phyloP scores from a whole-genome alignment of 2,888 invertebrate species.

The Ptychoptera albimana region DNA sequence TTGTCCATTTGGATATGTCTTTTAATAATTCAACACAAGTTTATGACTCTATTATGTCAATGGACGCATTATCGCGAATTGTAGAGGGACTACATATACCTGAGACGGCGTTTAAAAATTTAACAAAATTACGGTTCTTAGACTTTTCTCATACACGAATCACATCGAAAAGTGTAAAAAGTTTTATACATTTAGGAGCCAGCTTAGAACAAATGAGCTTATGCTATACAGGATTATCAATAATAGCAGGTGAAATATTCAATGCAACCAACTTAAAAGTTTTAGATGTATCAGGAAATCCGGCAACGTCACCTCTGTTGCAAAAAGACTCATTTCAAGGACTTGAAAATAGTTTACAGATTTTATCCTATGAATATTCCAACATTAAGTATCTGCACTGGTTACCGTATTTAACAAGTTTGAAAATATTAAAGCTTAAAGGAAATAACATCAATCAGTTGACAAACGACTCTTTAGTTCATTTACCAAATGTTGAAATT shows the following conservation, averaged over 20 bases:
- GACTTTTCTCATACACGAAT: constrained; percentile 30
- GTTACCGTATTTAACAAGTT: constrained; percentile 25
- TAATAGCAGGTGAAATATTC: constrained; percentile 28
- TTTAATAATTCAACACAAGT: constrained; percentile 24
- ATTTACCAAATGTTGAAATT: constrained; percentile 29
- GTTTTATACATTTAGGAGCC: constrained; percentile 21
- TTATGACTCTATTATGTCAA: constrained; percentile 13
- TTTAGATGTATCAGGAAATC: constrained; percentile 41
- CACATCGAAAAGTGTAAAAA: constrained; percentile 19
- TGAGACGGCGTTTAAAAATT: constrained; percentile 19
- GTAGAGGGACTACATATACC: constrained; percentile 22
- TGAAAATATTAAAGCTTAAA: constrained; percentile 33
- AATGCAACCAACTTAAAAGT: constrained; percentile 29
- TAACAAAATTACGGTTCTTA: constrained; percentile 25
- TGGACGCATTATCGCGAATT: constrained; percentile 16
- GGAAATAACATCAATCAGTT: constrained; percentile 35
- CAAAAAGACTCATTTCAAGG: constrained; percentile 26
- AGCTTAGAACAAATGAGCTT: constrained; percentile 28
- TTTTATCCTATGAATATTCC: constrained; percentile 32
- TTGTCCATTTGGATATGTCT: constrained; percentile 39
- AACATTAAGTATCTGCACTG: constrained; percentile 28
- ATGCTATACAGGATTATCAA: constrained; percentile 32
- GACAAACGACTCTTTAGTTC: constrained; percentile 18
- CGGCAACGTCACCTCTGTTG: constrained; percentile 22
- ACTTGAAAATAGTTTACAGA: constrained; percentile 28